phyloP scores from a whole-genome alignment of 2,888 invertebrate genomes.

The Amblyjoppa proteus region DNA sequence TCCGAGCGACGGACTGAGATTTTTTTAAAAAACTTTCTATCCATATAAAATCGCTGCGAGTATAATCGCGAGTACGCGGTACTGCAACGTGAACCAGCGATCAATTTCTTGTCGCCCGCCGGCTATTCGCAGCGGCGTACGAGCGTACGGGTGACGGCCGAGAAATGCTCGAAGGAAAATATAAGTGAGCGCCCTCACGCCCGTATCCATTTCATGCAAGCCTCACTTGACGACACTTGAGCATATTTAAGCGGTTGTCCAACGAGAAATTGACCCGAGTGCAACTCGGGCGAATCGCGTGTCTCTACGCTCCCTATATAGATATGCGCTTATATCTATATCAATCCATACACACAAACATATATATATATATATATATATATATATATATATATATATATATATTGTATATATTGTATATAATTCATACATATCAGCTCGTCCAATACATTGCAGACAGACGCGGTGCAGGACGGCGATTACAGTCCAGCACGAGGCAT shows the following conservation, averaged over 20 bases:
- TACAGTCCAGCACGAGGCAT: conserved; percentile 40
- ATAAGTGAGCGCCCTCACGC: conserved; percentile 40
- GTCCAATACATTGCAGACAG: conserved; percentile 1
- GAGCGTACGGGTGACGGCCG: conserved; percentile 13
- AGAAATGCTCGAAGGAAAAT: conserved; percentile 3
- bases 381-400: background rate
- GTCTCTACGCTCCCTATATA: conserved; percentile 20
- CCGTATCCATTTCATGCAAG: conserved; percentile 67
- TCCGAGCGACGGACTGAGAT: background rate
- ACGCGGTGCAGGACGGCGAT: background rate
- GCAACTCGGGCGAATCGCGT: conserved; percentile 61
- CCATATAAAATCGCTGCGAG: background rate
- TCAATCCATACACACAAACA: too few relatives aligned
- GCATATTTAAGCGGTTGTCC: conserved; percentile 68
- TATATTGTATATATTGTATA: too few relatives aligned
- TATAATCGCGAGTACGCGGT: background rate
- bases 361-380: background rate
- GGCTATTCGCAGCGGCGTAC: background rate
- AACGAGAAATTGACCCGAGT: conserved; percentile 69
- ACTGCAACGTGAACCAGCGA: background rate
- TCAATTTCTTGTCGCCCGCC: conserved; percentile 1
- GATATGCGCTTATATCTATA: conserved; percentile 17
- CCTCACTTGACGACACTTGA: conserved; percentile 68
- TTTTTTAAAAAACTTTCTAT: too few relatives aligned
- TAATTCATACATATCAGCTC: conserved; percentile 1